These are phyloP conservation scores for Centroberyx gerrardi DNA, from an alignment of 2,797 vertebrate species.

Conservation along the genomic window DNA sequence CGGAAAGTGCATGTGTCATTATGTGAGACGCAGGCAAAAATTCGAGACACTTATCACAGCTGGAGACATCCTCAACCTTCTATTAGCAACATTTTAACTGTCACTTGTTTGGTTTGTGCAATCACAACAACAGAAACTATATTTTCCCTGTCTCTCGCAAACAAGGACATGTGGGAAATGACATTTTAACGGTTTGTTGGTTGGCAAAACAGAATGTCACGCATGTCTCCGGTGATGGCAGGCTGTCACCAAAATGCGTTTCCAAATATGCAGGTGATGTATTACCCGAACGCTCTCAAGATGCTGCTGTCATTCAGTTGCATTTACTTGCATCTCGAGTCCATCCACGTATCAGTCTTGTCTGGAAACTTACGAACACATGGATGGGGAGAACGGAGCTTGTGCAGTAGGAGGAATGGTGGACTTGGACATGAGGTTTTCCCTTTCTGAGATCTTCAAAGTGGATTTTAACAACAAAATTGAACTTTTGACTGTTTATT, in stretches of 20 bases:
- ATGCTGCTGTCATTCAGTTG: no score
- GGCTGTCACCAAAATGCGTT: neutral
- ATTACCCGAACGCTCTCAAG: no score
- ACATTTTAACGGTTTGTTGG: neutral
- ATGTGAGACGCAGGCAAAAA: neutral
- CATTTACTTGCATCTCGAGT: neutral
- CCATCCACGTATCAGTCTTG: neutral
- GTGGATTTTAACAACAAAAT: no score
- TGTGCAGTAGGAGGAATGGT: no score
- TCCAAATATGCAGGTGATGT: neutral
- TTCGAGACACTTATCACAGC: neutral
- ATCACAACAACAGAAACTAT: no score
- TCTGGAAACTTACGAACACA: neutral
- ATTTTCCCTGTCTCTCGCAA: no score
- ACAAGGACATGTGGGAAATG: neutral
- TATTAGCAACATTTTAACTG: neutral
- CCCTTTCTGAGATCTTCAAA: no score
- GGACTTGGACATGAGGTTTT: no score
- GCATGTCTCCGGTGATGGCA: neutral
- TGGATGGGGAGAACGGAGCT: neutral
- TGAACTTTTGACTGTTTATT: neutral
- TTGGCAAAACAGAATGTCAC: neutral
- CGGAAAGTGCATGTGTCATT: neutral
- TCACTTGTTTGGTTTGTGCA: no score
- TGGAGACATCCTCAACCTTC: neutral